Percentiles rank a stretch among this genome's conserved stretches.
Conservation (phyloP, 2,888 invertebrate species). For the Psylliodes chrysocephalus region DNA sequence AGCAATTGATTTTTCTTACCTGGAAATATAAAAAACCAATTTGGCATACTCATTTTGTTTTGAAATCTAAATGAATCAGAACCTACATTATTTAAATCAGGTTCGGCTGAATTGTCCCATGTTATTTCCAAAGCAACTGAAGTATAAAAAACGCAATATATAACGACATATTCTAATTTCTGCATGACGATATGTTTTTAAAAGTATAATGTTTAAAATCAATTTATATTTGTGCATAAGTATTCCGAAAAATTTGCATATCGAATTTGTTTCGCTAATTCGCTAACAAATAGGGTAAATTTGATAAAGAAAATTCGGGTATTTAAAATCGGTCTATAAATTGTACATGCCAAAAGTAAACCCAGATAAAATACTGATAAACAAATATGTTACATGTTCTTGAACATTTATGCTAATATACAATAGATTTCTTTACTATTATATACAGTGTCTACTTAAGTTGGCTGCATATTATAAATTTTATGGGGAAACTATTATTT, state of each 20-base stretch:
- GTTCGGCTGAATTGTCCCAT: conserved; percentile 50
- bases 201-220: background rate
- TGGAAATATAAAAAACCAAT: conserved; percentile 53
- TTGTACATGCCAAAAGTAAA: too few relatives aligned
- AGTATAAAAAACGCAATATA: background rate
- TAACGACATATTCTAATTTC: background rate
- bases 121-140: conserved; percentile 40
- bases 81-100: conserved; percentile 45
- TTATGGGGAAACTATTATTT: too few relatives aligned
- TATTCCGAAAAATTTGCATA: background rate
- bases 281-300: background rate
- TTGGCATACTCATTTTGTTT: conserved; percentile 48
- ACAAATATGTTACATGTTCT: too few relatives aligned
- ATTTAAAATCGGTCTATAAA: background rate
- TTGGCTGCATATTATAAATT: too few relatives aligned
- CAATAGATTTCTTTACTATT: too few relatives aligned
- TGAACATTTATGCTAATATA: too few relatives aligned
- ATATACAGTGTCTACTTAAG: too few relatives aligned
- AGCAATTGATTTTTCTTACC: too few relatives aligned
- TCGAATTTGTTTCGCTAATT: background rate
- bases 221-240: background rate
- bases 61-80: conserved; percentile 31
- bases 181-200: background rate
- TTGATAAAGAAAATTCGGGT: background rate
- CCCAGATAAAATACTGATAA: too few relatives aligned